phyloP scores from a whole-genome alignment of 2,888 invertebrate genomes.

The Linnaemya vulpina region DNA sequence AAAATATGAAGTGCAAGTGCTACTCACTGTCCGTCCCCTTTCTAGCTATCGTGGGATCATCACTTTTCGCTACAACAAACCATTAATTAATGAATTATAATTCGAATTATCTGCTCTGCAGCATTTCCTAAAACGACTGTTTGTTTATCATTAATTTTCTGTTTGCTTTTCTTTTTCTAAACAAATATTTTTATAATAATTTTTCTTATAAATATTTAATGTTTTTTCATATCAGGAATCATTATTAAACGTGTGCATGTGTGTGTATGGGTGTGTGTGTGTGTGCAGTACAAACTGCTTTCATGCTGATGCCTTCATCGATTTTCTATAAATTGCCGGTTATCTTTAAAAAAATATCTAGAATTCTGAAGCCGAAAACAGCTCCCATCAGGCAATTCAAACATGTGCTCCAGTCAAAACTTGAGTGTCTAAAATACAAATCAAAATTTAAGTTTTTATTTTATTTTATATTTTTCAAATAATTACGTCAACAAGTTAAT shows the following conservation, averaged over 20 bases:
- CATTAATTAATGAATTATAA: too few relatives aligned
- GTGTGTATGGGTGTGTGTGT: too few relatives aligned
- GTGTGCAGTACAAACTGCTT: too few relatives aligned
- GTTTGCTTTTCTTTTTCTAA: not conserved
- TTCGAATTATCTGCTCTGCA: not conserved
- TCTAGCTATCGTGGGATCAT: too few relatives aligned
- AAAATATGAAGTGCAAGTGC: too few relatives aligned
- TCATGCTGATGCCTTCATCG: not conserved
- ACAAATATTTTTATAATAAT: constrained; percentile 3
- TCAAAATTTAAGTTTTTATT: not conserved
- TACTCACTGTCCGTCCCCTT: too few relatives aligned
- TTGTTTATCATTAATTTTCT: not conserved
- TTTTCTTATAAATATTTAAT: constrained; percentile 14
- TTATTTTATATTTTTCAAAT: not conserved
- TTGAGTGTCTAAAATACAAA: not conserved
- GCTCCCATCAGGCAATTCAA: not conserved
- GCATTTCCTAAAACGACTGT: not conserved
- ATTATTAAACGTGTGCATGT: not conserved
- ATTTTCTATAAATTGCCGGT: not conserved
- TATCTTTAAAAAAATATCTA: not conserved
- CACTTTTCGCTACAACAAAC: too few relatives aligned
- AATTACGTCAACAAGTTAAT: constrained; percentile 10
- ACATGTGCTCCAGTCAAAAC: not conserved
- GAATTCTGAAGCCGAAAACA: not conserved
- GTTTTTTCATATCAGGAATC: not conserved